Evolutionary conservation across 2,797 vertebrate genomes (phyloP).

Genomic region (Myiotriccus ornatus): DNA sequence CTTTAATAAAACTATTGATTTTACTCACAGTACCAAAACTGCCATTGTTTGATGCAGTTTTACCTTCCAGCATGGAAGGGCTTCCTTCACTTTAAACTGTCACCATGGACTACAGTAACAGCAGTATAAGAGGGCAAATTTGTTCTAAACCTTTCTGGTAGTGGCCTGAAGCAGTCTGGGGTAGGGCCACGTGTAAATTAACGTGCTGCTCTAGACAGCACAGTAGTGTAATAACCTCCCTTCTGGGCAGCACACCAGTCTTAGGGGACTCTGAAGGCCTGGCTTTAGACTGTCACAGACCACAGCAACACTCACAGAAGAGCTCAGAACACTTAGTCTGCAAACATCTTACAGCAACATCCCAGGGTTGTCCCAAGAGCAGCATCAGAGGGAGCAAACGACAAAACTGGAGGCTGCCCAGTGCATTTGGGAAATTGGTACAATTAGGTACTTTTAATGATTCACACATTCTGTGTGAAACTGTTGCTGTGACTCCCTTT

Average conservation of each 20-base stretch:
- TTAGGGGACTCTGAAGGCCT: neutral
- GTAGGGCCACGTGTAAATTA: neutral
- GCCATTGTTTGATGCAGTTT: neutral
- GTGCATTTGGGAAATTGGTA: neutral
- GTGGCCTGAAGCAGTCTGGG: neutral
- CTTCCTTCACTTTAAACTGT: neutral
- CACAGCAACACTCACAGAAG: neutral
- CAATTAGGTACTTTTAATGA: fast-evolving
- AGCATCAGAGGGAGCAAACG: neutral
- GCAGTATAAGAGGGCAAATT: neutral
- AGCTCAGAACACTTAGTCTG: neutral
- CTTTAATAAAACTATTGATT: neutral
- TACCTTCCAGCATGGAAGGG: neutral
- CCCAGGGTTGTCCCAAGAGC: neutral
- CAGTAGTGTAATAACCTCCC: fast-evolving
- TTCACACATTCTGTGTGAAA: neutral
- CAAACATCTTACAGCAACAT: neutral
- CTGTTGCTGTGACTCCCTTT: neutral
- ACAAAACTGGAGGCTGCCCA: neutral
- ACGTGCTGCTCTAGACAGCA: neutral
- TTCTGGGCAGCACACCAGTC: neutral
- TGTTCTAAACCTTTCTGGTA: neutral
- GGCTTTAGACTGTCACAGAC: neutral
- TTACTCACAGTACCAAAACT: neutral
- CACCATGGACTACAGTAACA: neutral